These are phyloP conservation scores for Nomada fabriciana DNA, from an alignment of 2,888 invertebrate genomes.

Conservation along the genomic window DNA sequence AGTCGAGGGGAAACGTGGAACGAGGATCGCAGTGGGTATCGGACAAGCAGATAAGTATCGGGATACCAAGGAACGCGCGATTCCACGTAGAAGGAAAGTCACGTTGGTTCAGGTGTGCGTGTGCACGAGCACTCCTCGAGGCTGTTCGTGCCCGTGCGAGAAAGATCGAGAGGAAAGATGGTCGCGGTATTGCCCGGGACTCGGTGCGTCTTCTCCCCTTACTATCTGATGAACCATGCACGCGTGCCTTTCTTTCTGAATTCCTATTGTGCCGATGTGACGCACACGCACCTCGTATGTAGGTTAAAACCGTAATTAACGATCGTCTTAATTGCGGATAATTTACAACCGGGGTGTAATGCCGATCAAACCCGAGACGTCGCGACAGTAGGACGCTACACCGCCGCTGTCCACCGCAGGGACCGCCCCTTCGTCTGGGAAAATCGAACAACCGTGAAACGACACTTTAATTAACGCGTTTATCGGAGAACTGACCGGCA, in stretches of 20 bases:
- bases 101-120: constrained; percentile 13
- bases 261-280: constrained; percentile 58
- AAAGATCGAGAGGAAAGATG: constrained; percentile 41
- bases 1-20: constrained; percentile 41
- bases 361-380: constrained; percentile 46
- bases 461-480: constrained; percentile 63
- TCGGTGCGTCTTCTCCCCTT: neutral
- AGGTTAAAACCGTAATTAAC: constrained; percentile 70
- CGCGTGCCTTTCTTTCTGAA: constrained; percentile 63
- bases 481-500: constrained; percentile 18
- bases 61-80: constrained; percentile 46
- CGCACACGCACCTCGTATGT: constrained; percentile 63
- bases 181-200: constrained; percentile 24
- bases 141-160: constrained; percentile 14
- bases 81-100: constrained; percentile 40
- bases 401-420: constrained; percentile 14
- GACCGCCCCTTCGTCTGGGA: constrained; percentile 26
- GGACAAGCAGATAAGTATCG: constrained; percentile 61
- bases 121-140: constrained; percentile 2
- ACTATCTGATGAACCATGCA: constrained; percentile 61
- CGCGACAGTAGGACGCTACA: constrained; percentile 37
- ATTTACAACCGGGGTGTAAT: constrained; percentile 46
- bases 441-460: constrained; percentile 67
- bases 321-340: constrained; percentile 61
- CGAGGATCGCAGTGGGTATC: constrained; percentile 63